Conservation (phyloP, 2,888 invertebrate species). For the Mamestra brassicae region DNA sequence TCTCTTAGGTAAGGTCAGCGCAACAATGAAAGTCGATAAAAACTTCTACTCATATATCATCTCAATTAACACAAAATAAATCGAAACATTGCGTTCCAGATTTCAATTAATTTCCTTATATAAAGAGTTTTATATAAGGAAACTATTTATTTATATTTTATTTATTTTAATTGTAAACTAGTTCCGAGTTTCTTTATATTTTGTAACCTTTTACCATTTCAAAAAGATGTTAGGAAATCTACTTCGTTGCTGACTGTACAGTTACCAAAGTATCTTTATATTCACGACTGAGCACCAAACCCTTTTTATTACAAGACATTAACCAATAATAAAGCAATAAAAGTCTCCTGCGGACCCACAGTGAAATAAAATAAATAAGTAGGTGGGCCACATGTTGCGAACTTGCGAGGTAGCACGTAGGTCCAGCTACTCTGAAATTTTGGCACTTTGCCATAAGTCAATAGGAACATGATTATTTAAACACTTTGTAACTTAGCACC, state of each 20-base stretch:
- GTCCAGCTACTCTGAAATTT: slow-evolving; percentile 18
- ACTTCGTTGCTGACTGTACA: neutral
- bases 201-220: neutral
- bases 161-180: slow-evolving; percentile 7
- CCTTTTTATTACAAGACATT: slow-evolving; percentile 32
- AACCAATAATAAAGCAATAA: slow-evolving; percentile 45
- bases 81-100: neutral
- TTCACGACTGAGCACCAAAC: slow-evolving; percentile 12
- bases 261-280: slow-evolving; percentile 10
- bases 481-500: slow-evolving; percentile 7
- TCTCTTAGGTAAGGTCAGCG: neutral
- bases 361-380: slow-evolving; percentile 39
- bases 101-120: neutral
- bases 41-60: slow-evolving; percentile 2
- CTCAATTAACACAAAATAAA: neutral
- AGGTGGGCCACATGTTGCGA: slow-evolving; percentile 12
- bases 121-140: neutral
- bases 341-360: slow-evolving; percentile 1
- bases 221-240: too few species aligned
- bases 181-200: neutral
- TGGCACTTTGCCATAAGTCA: slow-evolving; percentile 35
- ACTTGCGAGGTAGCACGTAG: slow-evolving; percentile 16
- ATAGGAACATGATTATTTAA: slow-evolving; percentile 4
- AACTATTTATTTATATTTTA: too few species aligned
- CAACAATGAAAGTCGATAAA: neutral